phyloP scores from a whole-genome alignment of 2,113 vertebrate species.

The Microcebus griseorufus region DNA sequence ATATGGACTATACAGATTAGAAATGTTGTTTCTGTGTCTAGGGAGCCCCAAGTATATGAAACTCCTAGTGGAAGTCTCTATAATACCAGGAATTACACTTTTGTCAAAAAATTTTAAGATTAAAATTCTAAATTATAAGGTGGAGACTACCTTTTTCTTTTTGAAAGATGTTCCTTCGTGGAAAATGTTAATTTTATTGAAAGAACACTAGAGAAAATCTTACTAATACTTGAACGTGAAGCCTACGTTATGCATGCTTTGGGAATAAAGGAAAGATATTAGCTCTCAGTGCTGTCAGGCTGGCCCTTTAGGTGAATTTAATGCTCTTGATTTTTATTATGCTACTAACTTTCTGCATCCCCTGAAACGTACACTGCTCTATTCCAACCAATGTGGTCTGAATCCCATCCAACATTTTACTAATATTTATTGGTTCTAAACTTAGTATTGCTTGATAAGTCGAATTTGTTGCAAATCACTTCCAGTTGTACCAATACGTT shows the following conservation, averaged over 20 bases:
- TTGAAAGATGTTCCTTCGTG: background rate
- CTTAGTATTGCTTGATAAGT: slow-evolving; percentile 65
- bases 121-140: slow-evolving; percentile 28
- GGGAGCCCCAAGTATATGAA: background rate
- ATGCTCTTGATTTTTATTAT: slow-evolving; percentile 53
- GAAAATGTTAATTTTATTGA: slow-evolving; percentile 23
- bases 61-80: background rate
- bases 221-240: background rate
- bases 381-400: slow-evolving; percentile 65
- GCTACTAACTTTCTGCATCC: background rate
- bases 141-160: background rate
- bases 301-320: slow-evolving; percentile 36
- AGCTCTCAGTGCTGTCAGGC: background rate
- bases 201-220: background rate
- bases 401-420: slow-evolving; percentile 66
- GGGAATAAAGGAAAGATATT: slow-evolving; percentile 16
- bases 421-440: slow-evolving; percentile 69
- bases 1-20: background rate
- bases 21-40: background rate
- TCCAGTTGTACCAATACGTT: slow-evolving; percentile 72
- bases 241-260: background rate
- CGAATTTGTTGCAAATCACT: slow-evolving; percentile 67
- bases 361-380: slow-evolving; percentile 48
- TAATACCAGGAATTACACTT: background rate
- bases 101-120: slow-evolving; percentile 36